These are phyloP conservation scores for Sisyra terminalis DNA, from an alignment of 2,888 invertebrate species.

Conservation along the genomic window DNA sequence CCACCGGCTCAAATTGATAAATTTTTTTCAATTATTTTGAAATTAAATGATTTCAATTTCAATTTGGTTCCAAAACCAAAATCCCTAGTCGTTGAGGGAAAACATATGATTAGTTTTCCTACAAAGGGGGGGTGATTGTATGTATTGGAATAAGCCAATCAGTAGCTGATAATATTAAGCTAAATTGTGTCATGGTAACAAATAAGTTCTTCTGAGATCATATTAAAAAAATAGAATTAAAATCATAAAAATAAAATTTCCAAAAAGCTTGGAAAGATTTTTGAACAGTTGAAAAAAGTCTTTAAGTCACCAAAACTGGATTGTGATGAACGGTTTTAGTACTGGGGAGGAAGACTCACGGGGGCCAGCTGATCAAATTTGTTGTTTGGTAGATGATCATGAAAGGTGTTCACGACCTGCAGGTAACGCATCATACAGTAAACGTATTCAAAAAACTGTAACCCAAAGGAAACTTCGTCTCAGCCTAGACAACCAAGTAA, in stretches of 20 bases:
- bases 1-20: not conserved
- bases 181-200: slow-evolving; percentile 2
- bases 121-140: not conserved
- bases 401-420: slow-evolving; percentile 76
- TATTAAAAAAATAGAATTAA: not conserved
- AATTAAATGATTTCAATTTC: not conserved
- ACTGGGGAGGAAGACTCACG: slow-evolving; percentile 82
- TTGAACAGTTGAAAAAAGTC: no score
- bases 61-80: slow-evolving; percentile 4
- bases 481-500: slow-evolving; percentile 63
- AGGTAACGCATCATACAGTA: slow-evolving; percentile 92
- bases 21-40: not conserved
- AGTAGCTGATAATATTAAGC: not conserved
- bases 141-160: slow-evolving; percentile 6
- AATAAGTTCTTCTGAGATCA: not conserved
- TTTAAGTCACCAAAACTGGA: no score
- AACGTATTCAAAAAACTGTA: slow-evolving; percentile 90
- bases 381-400: slow-evolving; percentile 82
- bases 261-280: not conserved
- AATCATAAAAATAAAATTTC: no score
- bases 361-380: slow-evolving; percentile 75
- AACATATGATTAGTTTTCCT: slow-evolving; percentile 4
- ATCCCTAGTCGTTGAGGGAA: slow-evolving; percentile 6
- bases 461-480: slow-evolving; percentile 80
- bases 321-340: slow-evolving; percentile 74